phyloP scores from a whole-genome alignment of 2,113 vertebrate species.

The Muscicapa adusta region DNA sequence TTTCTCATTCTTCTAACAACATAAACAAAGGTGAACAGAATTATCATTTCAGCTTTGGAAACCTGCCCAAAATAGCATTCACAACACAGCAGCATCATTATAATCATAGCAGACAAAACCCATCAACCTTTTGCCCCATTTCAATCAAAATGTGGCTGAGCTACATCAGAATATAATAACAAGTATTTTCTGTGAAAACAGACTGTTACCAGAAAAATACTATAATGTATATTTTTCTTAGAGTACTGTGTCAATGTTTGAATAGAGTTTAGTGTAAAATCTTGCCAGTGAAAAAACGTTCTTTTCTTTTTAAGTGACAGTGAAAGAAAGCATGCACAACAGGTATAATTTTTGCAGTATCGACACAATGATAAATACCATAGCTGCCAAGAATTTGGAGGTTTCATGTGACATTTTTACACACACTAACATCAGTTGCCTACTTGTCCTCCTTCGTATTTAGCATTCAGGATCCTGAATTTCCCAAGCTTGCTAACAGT shows the following conservation, averaged over 20 bases:
- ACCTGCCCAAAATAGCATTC: constrained; percentile 23
- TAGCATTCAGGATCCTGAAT: background rate
- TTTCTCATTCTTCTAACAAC: background rate
- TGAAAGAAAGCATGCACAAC: background rate
- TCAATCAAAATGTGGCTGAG: background rate
- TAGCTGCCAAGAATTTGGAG: background rate
- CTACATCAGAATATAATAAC: background rate
- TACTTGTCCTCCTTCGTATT: background rate
- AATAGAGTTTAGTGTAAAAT: background rate
- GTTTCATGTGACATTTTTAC: background rate
- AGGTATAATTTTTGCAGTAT: background rate
- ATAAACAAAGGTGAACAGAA: background rate
- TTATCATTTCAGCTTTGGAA: constrained; percentile 38
- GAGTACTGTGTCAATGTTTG: background rate
- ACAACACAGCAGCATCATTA: constrained; percentile 16
- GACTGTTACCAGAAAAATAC: background rate
- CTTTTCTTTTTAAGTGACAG: background rate
- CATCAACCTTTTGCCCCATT: background rate
- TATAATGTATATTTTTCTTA: background rate
- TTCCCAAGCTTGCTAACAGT: background rate
- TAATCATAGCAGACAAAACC: background rate
- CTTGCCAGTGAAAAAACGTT: background rate
- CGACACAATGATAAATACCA: background rate
- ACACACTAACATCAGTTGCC: background rate
- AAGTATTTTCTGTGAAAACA: background rate